Evolutionary conservation across 2,113 vertebrate genomes (phyloP), one percentile per base, ranked within the genome.

Genomic region (Pangasianodon hypophthalmus): DNA sequence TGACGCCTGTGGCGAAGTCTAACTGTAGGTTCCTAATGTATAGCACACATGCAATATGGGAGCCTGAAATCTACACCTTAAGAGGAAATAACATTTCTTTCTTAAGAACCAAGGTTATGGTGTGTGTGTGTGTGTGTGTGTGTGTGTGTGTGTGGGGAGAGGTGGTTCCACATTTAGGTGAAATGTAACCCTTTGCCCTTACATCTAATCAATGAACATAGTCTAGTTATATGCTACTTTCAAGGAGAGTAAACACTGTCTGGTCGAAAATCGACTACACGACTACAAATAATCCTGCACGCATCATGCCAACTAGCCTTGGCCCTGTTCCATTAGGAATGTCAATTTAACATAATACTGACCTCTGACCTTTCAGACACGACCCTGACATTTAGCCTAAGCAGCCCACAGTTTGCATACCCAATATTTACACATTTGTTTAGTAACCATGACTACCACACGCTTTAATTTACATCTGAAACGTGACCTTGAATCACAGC

Each of bases 211-310:
- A 52, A 32, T 88, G 58, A 54, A 77, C 90, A 67, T 62, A 16
- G n/a, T 62, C 86, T 82, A 29, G 32, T 64, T 75, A 32, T 52
- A 24, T 48, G 32, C 19, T 86, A 32, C 88, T 89, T 92, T 86
- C 71, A 93, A 84, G 56, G 81, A 91, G 87, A 89, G 87, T 87
- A 92, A 92, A 93, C 84, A 92, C 8, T 50, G 87, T 77, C 91
- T 90, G 87, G 81, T 87, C 44, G 85, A 91, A 87, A 90, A 88
- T 88, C 87, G 41, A 80, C 85, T 71, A 84, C 84, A 87, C 41
- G 56, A 84, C n/a, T 83, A 83, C 81, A 89, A 90, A 93, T 84
- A 89, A 50, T 71, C 79, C 80, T 54, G 44, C n/a, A 80, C 73
- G 13, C 83, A 75, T 79, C 32, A 87, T 46, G 69, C 67, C 71